phyloP scores from a whole-genome alignment of 2,113 vertebrate genomes.

The Forbesichthys papilliferus region DNA sequence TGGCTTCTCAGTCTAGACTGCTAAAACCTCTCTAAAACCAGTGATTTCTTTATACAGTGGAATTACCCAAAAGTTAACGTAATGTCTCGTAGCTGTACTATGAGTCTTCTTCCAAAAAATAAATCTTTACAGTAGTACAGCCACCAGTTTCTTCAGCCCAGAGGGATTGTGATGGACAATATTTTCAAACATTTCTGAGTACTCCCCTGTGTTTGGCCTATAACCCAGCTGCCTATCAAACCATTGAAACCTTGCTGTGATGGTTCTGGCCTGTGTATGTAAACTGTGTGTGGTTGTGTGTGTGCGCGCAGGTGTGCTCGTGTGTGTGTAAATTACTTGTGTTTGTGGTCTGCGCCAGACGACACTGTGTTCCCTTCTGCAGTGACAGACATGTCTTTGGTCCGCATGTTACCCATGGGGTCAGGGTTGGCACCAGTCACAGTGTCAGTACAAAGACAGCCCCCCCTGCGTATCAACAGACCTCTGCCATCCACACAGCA shows the following conservation, averaged over 20 bases:
- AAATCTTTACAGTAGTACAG: constrained; percentile 36
- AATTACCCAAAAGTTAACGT: too few relatives aligned
- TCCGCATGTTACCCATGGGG: constrained; percentile 44
- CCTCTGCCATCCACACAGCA: constrained; percentile 57
- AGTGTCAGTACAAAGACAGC: constrained; percentile 52
- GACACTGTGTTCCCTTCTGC: constrained; percentile 48
- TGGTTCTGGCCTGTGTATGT: constrained; percentile 19
- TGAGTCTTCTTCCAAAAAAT: constrained; percentile 38
- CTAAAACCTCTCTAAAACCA: too few relatives aligned
- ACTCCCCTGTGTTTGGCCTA: constrained; percentile 45
- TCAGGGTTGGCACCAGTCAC: constrained; percentile 57
- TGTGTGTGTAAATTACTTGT: constrained; percentile 56
- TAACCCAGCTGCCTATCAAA: constrained; percentile 35
- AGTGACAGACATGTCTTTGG: constrained; percentile 65
- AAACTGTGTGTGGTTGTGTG: neutral
- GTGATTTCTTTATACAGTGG: too few relatives aligned
- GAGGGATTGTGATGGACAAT: constrained; percentile 53
- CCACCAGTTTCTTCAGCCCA: constrained; percentile 41
- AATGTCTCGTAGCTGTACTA: constrained; percentile 10
- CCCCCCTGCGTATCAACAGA: constrained; percentile 33
- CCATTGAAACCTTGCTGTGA: constrained; percentile 28
- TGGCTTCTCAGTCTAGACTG: too few relatives aligned
- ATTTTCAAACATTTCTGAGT: constrained; percentile 41
- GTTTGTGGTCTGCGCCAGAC: constrained; percentile 68
- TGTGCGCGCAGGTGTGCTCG: constrained; percentile 47